Base-by-base conservation (phyloP, 2,888 invertebrate genomes). In the Myopa testacea region DNA sequence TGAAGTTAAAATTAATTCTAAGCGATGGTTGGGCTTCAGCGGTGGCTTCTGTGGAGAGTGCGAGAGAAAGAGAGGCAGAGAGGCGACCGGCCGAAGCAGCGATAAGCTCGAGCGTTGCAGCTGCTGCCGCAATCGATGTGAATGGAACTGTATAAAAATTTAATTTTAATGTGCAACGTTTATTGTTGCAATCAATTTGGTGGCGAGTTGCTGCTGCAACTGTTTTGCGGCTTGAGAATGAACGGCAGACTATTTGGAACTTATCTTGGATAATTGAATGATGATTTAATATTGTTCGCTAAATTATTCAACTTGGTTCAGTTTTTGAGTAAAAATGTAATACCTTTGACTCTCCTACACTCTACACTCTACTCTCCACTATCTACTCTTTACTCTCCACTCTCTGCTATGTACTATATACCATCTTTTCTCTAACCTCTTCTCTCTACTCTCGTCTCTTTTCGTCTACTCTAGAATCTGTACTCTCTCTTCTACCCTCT, bases 1-100 rank as follows among this genome's bases (percentile, higher is more conserved):
- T 78, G 69, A 78, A 78, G 73, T 73, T 73, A 52, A 76, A 73
- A 76, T 78, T 73, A 78, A 78, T 78, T 78, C 71, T 58, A 58
- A 78, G 71, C 65, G 71, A 75, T 78, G 70, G 70, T 58, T 70
- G 71, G 55, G 55, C 65, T 71, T 45, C 45, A 45, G 78, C 50
- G 75, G 14, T 3, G 10, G 16, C 55, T 10, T 55, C 16, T n/a
- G 16, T 55, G 55, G 4, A 45, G 7, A 45, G 1, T 45, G 1
- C 1, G 26, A 26, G 26, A 26, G 26, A 26, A 26, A 26, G 26
- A 26, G 2, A 26, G 26, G n/a, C 40, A 40, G 40, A 40, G 40
- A 8, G 3, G 10, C 45, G 45, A 45, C 2, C 45, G 10, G 10
- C 72, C 52, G 40, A 34, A 70, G 37, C 37, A 55, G 55, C 14